phyloP scores from a whole-genome alignment of 2,888 invertebrate species.

The Agrotis puta region DNA sequence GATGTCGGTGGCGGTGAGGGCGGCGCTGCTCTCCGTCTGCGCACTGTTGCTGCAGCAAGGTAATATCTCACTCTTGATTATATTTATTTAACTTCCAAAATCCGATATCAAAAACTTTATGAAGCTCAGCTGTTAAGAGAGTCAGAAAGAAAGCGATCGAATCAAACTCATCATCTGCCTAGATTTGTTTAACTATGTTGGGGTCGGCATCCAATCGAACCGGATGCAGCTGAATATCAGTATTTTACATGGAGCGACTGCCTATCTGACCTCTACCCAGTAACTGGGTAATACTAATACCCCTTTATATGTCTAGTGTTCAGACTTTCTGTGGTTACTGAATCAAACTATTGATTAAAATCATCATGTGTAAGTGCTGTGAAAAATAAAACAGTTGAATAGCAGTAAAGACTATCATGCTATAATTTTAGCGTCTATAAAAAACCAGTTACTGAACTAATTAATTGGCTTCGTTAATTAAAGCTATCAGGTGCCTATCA shows the following conservation, averaged over 20 bases:
- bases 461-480: conserved; percentile 67
- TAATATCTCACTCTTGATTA: conserved; percentile 56
- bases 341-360: neutral
- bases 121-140: no score
- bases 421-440: conserved; percentile 10
- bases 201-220: no score
- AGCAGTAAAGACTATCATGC: neutral
- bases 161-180: no score
- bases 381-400: conserved; percentile 8
- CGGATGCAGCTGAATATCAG: no score
- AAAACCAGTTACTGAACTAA: conserved; percentile 29
- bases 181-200: no score
- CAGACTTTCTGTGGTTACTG: neutral
- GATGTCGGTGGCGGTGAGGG: conserved; percentile 85
- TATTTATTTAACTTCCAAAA: neutral
- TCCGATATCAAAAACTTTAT: neutral
- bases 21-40: conserved; percentile 85
- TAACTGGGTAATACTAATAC: no score
- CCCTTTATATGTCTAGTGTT: neutral
- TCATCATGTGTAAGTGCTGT: neutral
- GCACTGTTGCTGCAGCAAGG: conserved; percentile 83
- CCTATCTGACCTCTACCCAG: no score
- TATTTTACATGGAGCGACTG: no score
- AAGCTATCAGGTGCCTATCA: conserved; percentile 86
- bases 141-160: neutral